These are phyloP conservation scores for Ammodytes dubius DNA, from an alignment of 2,113 vertebrate genomes.

Conservation along the genomic window DNA sequence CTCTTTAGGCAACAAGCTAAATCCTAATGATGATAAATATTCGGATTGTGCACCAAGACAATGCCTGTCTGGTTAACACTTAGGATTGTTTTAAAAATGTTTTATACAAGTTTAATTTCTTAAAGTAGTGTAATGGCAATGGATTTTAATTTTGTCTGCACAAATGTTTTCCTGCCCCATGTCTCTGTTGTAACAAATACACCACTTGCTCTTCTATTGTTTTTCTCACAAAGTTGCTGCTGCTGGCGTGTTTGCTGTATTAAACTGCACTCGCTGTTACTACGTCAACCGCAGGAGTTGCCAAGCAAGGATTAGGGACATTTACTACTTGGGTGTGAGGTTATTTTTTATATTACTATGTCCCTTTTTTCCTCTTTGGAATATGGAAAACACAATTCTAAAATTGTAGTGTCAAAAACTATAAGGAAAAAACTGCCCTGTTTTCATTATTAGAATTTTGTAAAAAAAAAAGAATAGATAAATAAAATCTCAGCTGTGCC, in stretches of 20 bases:
- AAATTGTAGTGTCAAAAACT: too few relatives aligned
- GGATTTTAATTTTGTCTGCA: not conserved
- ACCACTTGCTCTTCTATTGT: not conserved
- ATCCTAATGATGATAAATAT: not conserved
- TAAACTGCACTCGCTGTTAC: not conserved
- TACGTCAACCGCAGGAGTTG: too few relatives aligned
- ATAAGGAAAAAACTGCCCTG: too few relatives aligned
- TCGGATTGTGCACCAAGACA: not conserved
- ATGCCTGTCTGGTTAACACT: not conserved
- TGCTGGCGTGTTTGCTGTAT: not conserved
- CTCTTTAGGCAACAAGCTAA: not conserved
- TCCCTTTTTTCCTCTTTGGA: too few relatives aligned
- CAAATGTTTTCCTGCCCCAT: not conserved
- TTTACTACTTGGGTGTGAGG: too few relatives aligned
- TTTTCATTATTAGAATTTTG: too few relatives aligned
- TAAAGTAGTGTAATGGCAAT: not conserved
- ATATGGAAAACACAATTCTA: too few relatives aligned
- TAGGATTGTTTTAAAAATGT: not conserved
- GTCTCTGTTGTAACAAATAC: not conserved
- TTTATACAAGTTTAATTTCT: not conserved
- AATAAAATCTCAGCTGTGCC: not conserved
- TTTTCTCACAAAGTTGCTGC: not conserved
- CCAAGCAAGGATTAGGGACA: slow-evolving; percentile 15
- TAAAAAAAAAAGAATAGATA: too few relatives aligned
- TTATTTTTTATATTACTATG: too few relatives aligned